A percentile compares a stretch with the other conserved stretches of the same genome.
Conservation (phyloP, 2,797 vertebrate genomes). For the Brachyrhaphis roseni region DNA sequence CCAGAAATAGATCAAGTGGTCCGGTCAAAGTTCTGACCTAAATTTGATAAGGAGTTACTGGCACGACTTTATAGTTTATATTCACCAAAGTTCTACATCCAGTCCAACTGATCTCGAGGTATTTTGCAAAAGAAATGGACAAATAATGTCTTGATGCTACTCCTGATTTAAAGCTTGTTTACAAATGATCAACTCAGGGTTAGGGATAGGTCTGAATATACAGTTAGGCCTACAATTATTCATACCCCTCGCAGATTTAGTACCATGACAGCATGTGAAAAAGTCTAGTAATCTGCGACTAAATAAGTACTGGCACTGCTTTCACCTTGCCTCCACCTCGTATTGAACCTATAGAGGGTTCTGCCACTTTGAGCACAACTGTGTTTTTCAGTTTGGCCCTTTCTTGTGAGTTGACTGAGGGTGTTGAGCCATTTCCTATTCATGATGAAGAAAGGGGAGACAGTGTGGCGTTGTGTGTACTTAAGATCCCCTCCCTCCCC, state of each 20-base stretch:
- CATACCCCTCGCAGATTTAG: background rate
- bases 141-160: background rate
- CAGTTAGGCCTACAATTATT: background rate
- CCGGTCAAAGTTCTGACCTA: background rate
- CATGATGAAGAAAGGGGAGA: conserved; percentile 32
- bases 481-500: conserved; percentile 42
- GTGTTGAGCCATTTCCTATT: conserved; percentile 53
- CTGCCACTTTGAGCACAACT: conserved; percentile 18
- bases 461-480: conserved; percentile 34
- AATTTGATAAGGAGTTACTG: background rate
- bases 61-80: background rate
- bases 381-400: conserved; percentile 36
- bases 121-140: background rate
- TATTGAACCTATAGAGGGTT: conserved; percentile 11
- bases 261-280: background rate
- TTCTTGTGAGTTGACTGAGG: conserved; percentile 48
- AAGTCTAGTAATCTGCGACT: background rate
- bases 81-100: background rate
- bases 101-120: background rate
- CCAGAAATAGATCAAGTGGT: background rate
- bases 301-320: conserved; percentile 11
- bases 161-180: background rate
- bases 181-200: background rate
- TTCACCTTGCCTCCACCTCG: background rate
- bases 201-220: background rate